These are phyloP conservation scores for Muscicapa adusta DNA, from an alignment of 2,113 vertebrate species.

Conservation along the genomic window DNA sequence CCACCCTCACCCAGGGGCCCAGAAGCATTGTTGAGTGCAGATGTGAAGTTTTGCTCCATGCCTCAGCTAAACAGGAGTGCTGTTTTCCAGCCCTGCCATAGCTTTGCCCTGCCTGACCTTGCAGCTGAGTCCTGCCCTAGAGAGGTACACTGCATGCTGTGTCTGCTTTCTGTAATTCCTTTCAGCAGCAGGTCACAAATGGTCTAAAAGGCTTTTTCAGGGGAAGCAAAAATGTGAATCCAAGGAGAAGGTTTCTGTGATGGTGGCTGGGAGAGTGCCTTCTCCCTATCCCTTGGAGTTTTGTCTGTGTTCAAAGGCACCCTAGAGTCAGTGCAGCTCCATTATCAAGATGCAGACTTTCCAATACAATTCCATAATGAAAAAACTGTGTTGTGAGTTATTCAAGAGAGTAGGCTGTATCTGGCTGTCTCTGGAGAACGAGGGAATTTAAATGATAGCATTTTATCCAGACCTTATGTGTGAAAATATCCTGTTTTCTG, in stretches of 20 bases:
- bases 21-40: not conserved
- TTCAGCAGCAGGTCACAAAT: not conserved
- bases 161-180: not conserved
- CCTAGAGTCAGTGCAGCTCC: not conserved
- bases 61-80: not conserved
- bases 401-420: not conserved
- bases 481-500: not conserved
- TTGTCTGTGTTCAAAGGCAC: not conserved
- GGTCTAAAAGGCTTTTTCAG: not conserved
- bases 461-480: not conserved
- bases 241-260: not conserved
- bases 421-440: not conserved
- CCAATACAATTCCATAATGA: not conserved
- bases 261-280: not conserved
- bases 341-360: not conserved
- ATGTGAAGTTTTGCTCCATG: not conserved
- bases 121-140: not conserved
- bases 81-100: not conserved
- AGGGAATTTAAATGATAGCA: not conserved
- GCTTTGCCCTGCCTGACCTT: not conserved
- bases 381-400: not conserved
- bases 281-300: not conserved
- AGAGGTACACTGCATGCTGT: not conserved
- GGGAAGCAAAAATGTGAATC: not conserved
- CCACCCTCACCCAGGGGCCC: not conserved